Percentiles rank a stretch among this genome's conserved stretches.
Conservation (phyloP, 2,888 invertebrate species). For the Lydus trimaculatus region DNA sequence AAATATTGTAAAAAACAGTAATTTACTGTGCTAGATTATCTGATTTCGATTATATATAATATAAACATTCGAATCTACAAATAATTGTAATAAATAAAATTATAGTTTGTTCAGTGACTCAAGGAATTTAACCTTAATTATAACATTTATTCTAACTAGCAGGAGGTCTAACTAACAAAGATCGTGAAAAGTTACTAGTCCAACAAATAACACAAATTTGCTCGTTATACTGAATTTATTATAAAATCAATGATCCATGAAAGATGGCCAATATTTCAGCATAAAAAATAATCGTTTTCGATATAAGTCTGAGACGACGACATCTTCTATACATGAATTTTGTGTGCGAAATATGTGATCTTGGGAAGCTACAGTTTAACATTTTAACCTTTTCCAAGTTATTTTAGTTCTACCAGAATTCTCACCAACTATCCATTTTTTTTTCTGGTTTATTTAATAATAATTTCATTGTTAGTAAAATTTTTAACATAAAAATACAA, state of each 20-base stretch:
- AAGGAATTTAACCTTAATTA: background rate
- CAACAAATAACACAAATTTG: background rate
- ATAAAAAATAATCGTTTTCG: too few relatives aligned
- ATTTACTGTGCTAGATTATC: background rate
- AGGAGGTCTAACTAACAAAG: background rate
- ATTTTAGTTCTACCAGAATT: background rate
- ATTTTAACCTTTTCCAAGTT: background rate
- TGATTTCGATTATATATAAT: background rate
- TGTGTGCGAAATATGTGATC: background rate
- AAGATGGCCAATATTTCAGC: background rate
- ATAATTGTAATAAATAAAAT: background rate
- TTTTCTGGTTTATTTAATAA: background rate
- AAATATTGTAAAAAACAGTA: background rate
- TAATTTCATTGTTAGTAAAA: background rate
- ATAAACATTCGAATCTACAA: background rate
- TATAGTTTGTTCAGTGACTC: background rate
- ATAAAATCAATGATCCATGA: background rate
- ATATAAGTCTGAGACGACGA: too few relatives aligned
- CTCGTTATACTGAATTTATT: background rate
- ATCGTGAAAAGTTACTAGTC: background rate
- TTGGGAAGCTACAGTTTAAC: background rate
- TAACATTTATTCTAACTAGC: background rate
- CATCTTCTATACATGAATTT: background rate
- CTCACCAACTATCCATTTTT: background rate
- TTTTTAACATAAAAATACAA: background rate